Percentiles rank a stretch among this genome's conserved stretches.
Evolutionary conservation across 2,888 invertebrate genomes (phyloP).

Genomic region (Cheilosia vernalis): DNA sequence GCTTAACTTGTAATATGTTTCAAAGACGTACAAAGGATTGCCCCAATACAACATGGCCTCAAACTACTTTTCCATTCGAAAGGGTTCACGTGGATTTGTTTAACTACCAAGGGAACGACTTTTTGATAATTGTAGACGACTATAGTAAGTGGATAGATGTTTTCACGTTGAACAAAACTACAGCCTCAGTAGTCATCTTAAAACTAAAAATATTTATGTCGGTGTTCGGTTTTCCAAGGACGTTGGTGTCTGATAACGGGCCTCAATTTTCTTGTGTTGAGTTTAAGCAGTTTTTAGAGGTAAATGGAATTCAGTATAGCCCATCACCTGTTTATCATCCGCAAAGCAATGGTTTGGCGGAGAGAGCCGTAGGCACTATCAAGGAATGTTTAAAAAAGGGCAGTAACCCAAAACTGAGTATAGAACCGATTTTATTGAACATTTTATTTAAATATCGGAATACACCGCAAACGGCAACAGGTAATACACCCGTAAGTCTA

Average conservation of each 20-base stretch:
- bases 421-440: background rate
- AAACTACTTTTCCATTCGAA: background rate
- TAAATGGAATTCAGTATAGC: background rate
- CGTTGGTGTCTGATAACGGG: slow-evolving; percentile 19
- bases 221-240: slow-evolving; percentile 40
- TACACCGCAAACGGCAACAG: too few relatives aligned
- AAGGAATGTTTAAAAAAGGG: slow-evolving; percentile 22
- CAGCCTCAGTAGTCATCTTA: too few relatives aligned
- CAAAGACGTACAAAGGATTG: slow-evolving; percentile 27
- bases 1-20: slow-evolving; percentile 5
- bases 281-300: background rate
- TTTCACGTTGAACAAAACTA: too few relatives aligned
- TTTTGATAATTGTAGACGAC: slow-evolving; percentile 51
- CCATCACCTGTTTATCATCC: slow-evolving; percentile 52
- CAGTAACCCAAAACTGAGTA: background rate
- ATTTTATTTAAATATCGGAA: too few relatives aligned
- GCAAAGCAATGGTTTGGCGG: slow-evolving; percentile 32
- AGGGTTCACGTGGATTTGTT: slow-evolving; percentile 45
- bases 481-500: too few relatives aligned
- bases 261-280: slow-evolving; percentile 44
- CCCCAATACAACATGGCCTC: background rate
- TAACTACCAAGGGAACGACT: slow-evolving; percentile 25
- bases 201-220: slow-evolving; percentile 31
- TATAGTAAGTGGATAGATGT: slow-evolving; percentile 52
- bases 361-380: slow-evolving; percentile 23